These are phyloP conservation scores for Characodon lateralis DNA, from an alignment of 2,797 vertebrate genomes.

Conservation along the genomic window DNA sequence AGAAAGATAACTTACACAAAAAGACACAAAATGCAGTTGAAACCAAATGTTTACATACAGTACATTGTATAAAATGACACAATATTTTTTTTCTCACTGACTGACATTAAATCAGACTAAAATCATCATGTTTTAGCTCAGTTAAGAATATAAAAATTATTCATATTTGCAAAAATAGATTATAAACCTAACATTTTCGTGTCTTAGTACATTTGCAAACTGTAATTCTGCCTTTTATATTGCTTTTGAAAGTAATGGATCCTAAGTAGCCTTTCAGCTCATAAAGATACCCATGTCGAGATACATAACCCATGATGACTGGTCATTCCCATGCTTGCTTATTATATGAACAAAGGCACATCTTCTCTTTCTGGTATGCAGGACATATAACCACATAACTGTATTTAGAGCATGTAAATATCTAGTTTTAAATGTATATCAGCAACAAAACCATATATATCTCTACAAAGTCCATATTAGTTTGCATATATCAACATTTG, in stretches of 20 bases:
- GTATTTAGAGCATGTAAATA: not conserved
- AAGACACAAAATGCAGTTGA: not conserved
- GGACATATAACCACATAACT: not conserved
- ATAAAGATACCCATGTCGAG: not conserved
- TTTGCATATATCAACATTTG: slow-evolving; percentile 39
- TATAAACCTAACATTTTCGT: not conserved
- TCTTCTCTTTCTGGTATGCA: not conserved
- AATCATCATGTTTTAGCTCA: not conserved
- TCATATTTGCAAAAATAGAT: not conserved
- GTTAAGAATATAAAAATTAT: not conserved
- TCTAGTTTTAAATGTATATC: not conserved
- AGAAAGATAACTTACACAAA: not conserved
- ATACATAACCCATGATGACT: not conserved
- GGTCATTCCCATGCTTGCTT: not conserved
- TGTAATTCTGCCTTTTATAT: not conserved
- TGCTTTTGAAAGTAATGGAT: not conserved
- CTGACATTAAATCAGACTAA: not conserved
- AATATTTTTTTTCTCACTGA: too few relatives aligned
- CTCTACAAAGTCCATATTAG: slow-evolving; percentile 10
- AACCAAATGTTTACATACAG: not conserved
- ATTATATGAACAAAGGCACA: not conserved
- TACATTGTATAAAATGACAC: not conserved
- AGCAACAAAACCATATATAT: slow-evolving; percentile 1
- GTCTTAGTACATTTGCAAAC: not conserved
- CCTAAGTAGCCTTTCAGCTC: not conserved